Conservation (phyloP, 2,888 invertebrate species). For the Lymantria monacha region DNA sequence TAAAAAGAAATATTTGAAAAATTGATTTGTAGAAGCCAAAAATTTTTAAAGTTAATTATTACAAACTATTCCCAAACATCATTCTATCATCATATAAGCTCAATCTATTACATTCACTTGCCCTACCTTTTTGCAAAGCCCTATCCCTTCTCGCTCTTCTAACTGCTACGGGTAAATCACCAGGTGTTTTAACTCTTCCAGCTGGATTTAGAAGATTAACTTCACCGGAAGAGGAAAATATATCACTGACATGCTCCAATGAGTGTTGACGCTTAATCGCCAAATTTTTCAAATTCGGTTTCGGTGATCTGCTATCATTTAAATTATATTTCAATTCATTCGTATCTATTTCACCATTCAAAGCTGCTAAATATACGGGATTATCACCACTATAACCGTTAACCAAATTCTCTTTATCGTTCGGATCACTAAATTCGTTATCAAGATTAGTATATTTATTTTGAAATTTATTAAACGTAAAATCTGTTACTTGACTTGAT, state of each 20-base stretch:
- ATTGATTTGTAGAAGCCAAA: constrained; percentile 6
- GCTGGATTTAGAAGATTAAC: constrained; percentile 87
- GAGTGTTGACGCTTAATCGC: constrained; percentile 84
- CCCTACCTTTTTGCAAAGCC: constrained; percentile 75
- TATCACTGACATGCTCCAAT: constrained; percentile 88
- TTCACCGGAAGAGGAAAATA: constrained; percentile 87
- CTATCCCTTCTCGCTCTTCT: constrained; percentile 85
- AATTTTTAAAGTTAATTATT: constrained; percentile 16
- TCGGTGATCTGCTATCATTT: constrained; percentile 44
- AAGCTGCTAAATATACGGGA: constrained; percentile 68
- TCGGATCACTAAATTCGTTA: constrained; percentile 73
- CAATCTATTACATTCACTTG: constrained; percentile 85
- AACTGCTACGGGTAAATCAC: constrained; percentile 90
- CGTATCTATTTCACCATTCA: constrained; percentile 65
- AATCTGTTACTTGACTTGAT: constrained; percentile 59
- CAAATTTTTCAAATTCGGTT: constrained; percentile 56
- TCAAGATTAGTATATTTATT: constrained; percentile 75
- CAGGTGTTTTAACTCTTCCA: constrained; percentile 90
- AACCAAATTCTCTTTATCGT: constrained; percentile 69
- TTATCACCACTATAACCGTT: constrained; percentile 68
- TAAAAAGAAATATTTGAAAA: neutral
- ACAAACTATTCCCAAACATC: constrained; percentile 86
- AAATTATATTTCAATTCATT: constrained; percentile 56
- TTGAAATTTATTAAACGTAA: constrained; percentile 62
- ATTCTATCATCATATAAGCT: constrained; percentile 95